Conservation (phyloP, 2,888 invertebrate species). For the Cataglyphis altisquamis region DNA sequence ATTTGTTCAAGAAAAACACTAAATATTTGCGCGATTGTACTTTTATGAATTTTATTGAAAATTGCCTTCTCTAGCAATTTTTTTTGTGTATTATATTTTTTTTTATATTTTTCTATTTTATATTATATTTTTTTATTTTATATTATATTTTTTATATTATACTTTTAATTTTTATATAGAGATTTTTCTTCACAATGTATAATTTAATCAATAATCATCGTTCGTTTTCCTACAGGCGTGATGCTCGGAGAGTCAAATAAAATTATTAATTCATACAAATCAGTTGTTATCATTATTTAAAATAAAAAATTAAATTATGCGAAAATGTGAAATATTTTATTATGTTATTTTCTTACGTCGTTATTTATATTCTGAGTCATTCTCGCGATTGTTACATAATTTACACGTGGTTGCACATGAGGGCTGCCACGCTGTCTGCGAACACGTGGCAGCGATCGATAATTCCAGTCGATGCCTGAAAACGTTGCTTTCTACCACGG, state of each 20-base stretch:
- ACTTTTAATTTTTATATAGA: too few relatives aligned
- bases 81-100: background rate
- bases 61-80: background rate
- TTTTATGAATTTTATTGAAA: background rate
- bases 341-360: background rate
- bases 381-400: constrained; percentile 17
- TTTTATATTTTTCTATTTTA: too few relatives aligned
- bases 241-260: background rate
- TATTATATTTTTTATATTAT: too few relatives aligned
- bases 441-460: constrained; percentile 71
- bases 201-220: background rate
- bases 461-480: constrained; percentile 42
- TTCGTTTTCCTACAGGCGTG: background rate
- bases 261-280: background rate
- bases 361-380: background rate
- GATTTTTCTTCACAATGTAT: background rate
- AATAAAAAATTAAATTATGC: background rate
- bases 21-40: background rate
- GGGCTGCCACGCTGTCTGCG: constrained; percentile 58
- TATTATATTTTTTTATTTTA: too few relatives aligned
- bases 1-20: background rate
- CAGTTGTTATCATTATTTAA: background rate
- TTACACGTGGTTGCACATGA: constrained; percentile 24
- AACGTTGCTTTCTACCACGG: constrained; percentile 20
- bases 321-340: background rate